Evolutionary conservation across 2,113 vertebrate species (phyloP), one percentile per base, ranked within the genome.

Genomic region (Cisticola juncidis): DNA sequence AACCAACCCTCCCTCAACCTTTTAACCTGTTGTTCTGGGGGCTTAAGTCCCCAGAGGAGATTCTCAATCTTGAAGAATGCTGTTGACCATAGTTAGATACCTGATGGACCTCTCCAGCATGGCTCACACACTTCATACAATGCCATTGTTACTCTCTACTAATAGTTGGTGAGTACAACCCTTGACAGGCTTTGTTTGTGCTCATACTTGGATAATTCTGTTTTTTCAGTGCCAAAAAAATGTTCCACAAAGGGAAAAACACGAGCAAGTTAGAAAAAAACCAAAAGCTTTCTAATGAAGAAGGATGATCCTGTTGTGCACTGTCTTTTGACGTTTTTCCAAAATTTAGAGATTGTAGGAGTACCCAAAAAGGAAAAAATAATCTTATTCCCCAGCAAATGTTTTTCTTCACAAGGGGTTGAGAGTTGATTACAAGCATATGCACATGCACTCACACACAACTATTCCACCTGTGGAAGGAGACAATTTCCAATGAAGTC

Each of bases 231-330:
- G 73, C 65, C 93, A 91, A 91, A 86, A 18, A 19, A 66, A 29
- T 68, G 19, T 33, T 89, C 17, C 53, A 77, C 61, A 89, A 86
- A 79, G n/a, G 26, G 17, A 72, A 95, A 96, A 95, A 78, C 23
- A 84, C 44, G 21, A 81, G 13, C 42, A 79, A 91, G 53, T 79
- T 42, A 68, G 65, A 6, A 81, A 73, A 66, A 71, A 54, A 1
- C 0, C 0, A 36, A 68, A 85, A 88, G 53, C 71, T 19, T 12
- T 42, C 53, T 89, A 64, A 92, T 42, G 42, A 84, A 94, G 88
- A 91, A 92, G 68, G 45, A 94, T 61, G 78, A 79, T 78, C 45
- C 38, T 61, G 45, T 66, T 86, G 40, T 48, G 69, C 33, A 40
- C 13, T 58, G 38, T 14, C 22, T 83, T 80, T 58, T 74, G 87